Percentiles rank a stretch among this genome's conserved stretches.
These are phyloP conservation scores for Ammodytes dubius DNA, from an alignment of 2,113 vertebrate species.

Conservation along the genomic window DNA sequence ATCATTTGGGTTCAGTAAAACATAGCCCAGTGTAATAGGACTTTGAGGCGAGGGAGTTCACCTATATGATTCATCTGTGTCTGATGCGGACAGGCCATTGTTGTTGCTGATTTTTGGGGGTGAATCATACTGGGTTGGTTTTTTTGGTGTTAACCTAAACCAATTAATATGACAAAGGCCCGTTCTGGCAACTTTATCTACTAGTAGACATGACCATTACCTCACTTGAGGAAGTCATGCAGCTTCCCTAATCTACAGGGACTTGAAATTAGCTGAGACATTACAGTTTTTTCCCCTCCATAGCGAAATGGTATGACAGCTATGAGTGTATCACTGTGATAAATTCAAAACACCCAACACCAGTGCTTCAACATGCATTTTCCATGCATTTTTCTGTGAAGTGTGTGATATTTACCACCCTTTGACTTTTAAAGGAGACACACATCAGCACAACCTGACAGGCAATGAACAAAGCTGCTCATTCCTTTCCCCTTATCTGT, in stretches of 20 bases:
- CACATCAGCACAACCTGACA: constrained; percentile 53
- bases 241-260: constrained; percentile 33
- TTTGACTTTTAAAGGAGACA: constrained; percentile 60
- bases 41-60: constrained; percentile 43
- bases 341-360: constrained; percentile 57
- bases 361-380: constrained; percentile 44
- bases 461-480: constrained; percentile 44
- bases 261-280: constrained; percentile 34
- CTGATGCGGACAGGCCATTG: constrained; percentile 43
- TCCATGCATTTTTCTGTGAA: constrained; percentile 70
- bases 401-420: constrained; percentile 61
- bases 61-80: constrained; percentile 49
- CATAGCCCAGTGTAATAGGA: constrained; percentile 34
- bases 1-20: constrained; percentile 51
- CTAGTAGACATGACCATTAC: constrained; percentile 41
- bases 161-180: constrained; percentile 41
- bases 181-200: constrained; percentile 40
- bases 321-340: constrained; percentile 39
- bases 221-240: constrained; percentile 38
- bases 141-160: constrained; percentile 35
- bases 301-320: constrained; percentile 44
- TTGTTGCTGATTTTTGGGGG: constrained; percentile 34
- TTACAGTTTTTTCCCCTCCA: background rate
- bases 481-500: constrained; percentile 49
- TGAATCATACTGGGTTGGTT: constrained; percentile 48